Base-by-base conservation (phyloP, 2,888 invertebrate genomes). In the Drosophila tripunctata region DNA sequence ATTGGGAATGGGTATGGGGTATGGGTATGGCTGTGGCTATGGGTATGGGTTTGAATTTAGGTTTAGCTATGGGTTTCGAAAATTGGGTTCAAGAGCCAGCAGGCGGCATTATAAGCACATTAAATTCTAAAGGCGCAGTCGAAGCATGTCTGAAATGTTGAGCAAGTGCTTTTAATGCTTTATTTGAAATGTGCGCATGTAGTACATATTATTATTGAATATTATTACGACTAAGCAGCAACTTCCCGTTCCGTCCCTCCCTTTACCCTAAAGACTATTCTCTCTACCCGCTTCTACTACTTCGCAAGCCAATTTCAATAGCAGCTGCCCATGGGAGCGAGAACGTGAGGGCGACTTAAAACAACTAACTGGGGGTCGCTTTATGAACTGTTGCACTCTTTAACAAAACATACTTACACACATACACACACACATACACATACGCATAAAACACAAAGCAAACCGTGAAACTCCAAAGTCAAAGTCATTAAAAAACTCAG, bases 101-200 rank as follows among this genome's bases (percentile, higher is more conserved):
- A 79, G 88, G 88, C 83, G 87, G 83, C 87, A 88, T 84, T 84
- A 88, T 83, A 84, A 84, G 88, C 83, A 84, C 83, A 88, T 84
- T 88, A 86, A 88, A 86, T 86, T 88, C 82, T 72, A 69, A 85
- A 85, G 88, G 75, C 79, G 63, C 87, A 75, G 51, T 65, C 79
- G 67, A 78, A 62, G 87, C 86, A 88, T 83, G 84, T 51, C 73
- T 73, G 58, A 78, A 87, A 83, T 86, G 67, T 50, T 69, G 69
- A 80, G 75, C 88, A 83, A 88, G 83, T 86, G 88, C 77, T 74
- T 86, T 86, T 86, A 77, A 79, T 84, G 81, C 57, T 63, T 47
- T 63, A 70, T 70, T 75, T 75, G 47, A 63, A 70, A 75, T 64
- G 63, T 70, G 55, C 44, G 61, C 87, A 70, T 79, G 86, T 68